These are phyloP conservation scores for Lipophrys pholis DNA, from an alignment of 2,113 vertebrate species.

Conservation along the genomic window DNA sequence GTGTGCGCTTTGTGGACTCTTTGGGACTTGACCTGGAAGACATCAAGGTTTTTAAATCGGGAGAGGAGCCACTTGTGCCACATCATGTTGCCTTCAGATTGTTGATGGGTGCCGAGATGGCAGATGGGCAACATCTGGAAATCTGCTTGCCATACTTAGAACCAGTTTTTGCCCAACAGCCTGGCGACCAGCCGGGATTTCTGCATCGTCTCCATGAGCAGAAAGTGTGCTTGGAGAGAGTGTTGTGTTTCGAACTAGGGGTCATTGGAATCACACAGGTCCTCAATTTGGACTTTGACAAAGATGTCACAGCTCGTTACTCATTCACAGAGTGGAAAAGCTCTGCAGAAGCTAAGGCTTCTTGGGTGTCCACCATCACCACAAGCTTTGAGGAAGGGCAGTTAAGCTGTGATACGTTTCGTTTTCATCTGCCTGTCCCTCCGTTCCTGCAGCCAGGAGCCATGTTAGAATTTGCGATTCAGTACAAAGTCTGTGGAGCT, in stretches of 20 bases:
- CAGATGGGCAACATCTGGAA: conserved; percentile 86
- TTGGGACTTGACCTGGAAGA: conserved; percentile 92
- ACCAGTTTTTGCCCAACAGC: conserved; percentile 88
- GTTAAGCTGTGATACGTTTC: conserved; percentile 87
- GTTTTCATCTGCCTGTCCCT: conserved; percentile 91
- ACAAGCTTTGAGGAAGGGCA: conserved; percentile 57
- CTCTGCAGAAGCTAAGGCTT: conserved; percentile 85
- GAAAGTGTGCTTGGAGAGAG: conserved; percentile 91
- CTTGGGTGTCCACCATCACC: conserved; percentile 83
- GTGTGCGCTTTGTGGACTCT: conserved; percentile 94
- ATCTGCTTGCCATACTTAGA: conserved; percentile 91
- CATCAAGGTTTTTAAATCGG: conserved; percentile 89
- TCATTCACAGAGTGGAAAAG: conserved; percentile 92
- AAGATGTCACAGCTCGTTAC: conserved; percentile 89
- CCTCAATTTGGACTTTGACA: conserved; percentile 91
- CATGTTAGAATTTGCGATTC: conserved; percentile 90
- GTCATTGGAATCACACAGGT: conserved; percentile 91
- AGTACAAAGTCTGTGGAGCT: conserved; percentile 85
- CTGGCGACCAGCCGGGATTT: conserved; percentile 86
- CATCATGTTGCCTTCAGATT: conserved; percentile 92
- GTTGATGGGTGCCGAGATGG: conserved; percentile 90
- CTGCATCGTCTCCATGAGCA: conserved; percentile 83
- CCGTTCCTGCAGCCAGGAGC: conserved; percentile 90
- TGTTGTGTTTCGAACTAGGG: conserved; percentile 90
- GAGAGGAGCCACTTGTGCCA: conserved; percentile 91